phyloP scores from a whole-genome alignment of 2,888 invertebrate species.

The Neoaliturus tenellus region DNA sequence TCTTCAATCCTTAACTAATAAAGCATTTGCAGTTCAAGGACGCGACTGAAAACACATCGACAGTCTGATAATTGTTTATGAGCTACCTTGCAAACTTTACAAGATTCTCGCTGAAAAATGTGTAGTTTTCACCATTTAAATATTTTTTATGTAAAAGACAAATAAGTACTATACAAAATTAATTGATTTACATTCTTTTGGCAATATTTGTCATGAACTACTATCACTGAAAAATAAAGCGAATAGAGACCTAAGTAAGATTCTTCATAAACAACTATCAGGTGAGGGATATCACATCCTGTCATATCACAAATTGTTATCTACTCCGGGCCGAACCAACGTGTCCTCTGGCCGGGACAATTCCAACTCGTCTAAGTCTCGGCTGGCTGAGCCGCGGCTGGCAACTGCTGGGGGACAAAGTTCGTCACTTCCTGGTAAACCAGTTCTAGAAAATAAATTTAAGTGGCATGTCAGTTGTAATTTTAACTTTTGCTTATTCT shows the following conservation, averaged over 20 bases:
- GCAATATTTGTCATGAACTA: too few species aligned
- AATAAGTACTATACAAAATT: too few species aligned
- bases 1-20: conserved; percentile 42
- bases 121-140: too few species aligned
- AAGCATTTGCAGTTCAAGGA: conserved; percentile 8
- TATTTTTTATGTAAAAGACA: too few species aligned
- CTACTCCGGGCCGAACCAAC: not conserved
- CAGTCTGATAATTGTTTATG: not conserved
- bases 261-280: too few species aligned
- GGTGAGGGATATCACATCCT: too few species aligned
- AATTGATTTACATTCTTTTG: too few species aligned
- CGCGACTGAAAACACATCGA: not conserved
- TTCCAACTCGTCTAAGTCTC: conserved; percentile 1
- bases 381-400: conserved; percentile 38
- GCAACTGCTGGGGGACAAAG: conserved; percentile 78
- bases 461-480: too few species aligned
- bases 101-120: too few species aligned
- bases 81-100: too few species aligned
- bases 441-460: conserved; percentile 79
- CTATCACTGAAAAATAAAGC: not conserved
- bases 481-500: too few species aligned
- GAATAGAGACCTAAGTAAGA: too few species aligned
- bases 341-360: not conserved
- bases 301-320: conserved; percentile 16
- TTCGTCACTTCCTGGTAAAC: conserved; percentile 89